These are phyloP conservation scores for Pandemis cinnamomeana DNA, from an alignment of 2,888 invertebrate species.

Conservation along the genomic window DNA sequence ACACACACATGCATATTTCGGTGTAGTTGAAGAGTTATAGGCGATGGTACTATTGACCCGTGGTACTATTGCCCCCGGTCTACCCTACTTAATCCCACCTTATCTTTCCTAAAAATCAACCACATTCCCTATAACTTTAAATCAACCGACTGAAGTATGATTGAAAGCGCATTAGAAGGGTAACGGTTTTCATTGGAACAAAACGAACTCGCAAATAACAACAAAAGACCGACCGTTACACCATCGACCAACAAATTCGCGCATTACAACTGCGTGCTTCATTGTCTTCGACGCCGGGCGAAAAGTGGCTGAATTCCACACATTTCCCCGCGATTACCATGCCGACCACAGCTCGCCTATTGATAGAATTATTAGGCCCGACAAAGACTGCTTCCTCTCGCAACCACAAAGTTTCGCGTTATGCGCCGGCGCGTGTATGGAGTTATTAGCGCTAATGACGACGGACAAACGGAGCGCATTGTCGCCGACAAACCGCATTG, in stretches of 20 bases:
- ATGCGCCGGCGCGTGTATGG: conserved; percentile 60
- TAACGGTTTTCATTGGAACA: too few species aligned
- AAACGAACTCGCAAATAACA: not conserved
- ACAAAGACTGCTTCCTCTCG: conserved; percentile 64
- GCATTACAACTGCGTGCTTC: conserved; percentile 18
- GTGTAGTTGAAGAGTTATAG: too few species aligned
- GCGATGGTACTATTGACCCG: too few species aligned
- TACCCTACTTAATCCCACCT: too few species aligned
- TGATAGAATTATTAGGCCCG: conserved; percentile 77
- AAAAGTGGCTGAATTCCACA: conserved; percentile 59
- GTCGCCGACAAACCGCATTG: conserved; percentile 62
- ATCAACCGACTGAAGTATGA: too few species aligned
- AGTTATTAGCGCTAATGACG: conserved; percentile 79
- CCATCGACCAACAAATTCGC: conserved; percentile 16
- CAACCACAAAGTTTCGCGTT: conserved; percentile 68
- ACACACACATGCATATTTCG: too few species aligned
- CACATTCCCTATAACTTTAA: too few species aligned
- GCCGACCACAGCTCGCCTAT: conserved; percentile 73
- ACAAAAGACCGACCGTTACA: conserved; percentile 33
- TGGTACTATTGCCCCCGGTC: too few species aligned
- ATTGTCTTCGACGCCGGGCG: conserved; percentile 30
- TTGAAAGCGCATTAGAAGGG: too few species aligned
- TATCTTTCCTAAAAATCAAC: too few species aligned
- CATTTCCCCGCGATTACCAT: conserved; percentile 71
- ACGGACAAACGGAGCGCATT: conserved; percentile 59